These are phyloP conservation scores for Hippocampus zosterae DNA, from an alignment of 2,113 vertebrate species.

Conservation along the genomic window DNA sequence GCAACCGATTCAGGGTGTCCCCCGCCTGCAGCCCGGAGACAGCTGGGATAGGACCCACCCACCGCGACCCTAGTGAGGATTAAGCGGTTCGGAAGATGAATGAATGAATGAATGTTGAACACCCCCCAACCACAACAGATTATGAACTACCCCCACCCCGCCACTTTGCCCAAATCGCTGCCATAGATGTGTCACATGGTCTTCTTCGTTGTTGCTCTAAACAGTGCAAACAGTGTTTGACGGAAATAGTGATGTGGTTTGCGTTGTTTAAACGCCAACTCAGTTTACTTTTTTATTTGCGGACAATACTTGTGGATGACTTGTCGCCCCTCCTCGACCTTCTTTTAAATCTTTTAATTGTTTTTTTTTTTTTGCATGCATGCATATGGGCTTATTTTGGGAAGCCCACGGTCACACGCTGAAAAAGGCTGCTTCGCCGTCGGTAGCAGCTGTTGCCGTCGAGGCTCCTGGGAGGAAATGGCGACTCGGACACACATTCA, in stretches of 20 bases:
- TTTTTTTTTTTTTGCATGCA: conserved; percentile 66
- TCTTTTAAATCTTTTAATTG: conserved; percentile 57
- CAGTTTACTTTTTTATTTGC: conserved; percentile 59
- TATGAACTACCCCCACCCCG: neutral
- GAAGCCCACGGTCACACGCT: conserved; percentile 59
- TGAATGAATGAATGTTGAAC: too few species aligned
- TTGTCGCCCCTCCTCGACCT: conserved; percentile 39
- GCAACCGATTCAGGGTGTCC: too few species aligned
- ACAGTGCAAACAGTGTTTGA: neutral
- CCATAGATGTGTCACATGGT: too few species aligned
- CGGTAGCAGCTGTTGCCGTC: conserved; percentile 77
- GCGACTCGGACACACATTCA: conserved; percentile 76
- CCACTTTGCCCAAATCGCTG: neutral
- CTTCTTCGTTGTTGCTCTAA: neutral
- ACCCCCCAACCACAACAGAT: too few species aligned
- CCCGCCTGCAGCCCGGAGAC: too few species aligned
- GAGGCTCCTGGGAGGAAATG: conserved; percentile 72
- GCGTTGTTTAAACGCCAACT: neutral
- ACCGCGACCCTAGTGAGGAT: too few species aligned
- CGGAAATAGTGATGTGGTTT: neutral
- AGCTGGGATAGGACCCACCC: too few species aligned
- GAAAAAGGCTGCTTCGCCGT: conserved; percentile 57
- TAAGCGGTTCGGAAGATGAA: too few species aligned
- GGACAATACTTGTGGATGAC: conserved; percentile 24
- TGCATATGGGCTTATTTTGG: conserved; percentile 69